These are phyloP conservation scores for Drosophila diplacantha DNA, from an alignment of 2,888 invertebrate genomes.

Conservation along the genomic window DNA sequence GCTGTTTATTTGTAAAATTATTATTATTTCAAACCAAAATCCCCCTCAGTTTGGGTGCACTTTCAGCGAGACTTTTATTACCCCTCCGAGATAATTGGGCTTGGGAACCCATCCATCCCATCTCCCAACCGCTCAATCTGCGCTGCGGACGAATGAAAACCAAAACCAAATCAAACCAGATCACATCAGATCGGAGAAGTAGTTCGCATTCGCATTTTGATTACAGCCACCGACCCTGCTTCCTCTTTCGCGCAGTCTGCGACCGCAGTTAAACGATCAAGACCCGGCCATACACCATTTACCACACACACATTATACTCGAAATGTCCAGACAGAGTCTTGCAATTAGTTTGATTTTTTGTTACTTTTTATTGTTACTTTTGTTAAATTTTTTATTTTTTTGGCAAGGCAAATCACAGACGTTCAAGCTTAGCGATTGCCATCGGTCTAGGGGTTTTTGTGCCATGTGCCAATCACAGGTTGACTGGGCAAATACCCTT, in stretches of 20 bases:
- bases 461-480: conserved; percentile 1
- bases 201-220: conserved; percentile 30
- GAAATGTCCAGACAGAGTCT: conserved; percentile 15
- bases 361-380: not conserved
- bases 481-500: conserved; percentile 4
- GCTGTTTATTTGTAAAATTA: not conserved
- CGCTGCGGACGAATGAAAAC: not conserved
- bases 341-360: conserved; percentile 22
- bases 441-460: conserved; percentile 13
- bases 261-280: conserved; percentile 27
- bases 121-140: not conserved
- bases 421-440: conserved; percentile 10
- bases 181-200: conserved; percentile 28
- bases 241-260: conserved; percentile 27
- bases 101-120: not conserved
- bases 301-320: not conserved
- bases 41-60: not conserved
- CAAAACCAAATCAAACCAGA: conserved; percentile 33
- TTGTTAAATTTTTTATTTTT: conserved; percentile 3
- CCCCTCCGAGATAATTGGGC: conserved; percentile 17
- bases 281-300: conserved; percentile 10
- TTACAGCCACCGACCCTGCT: conserved; percentile 11
- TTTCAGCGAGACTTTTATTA: not conserved
- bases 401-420: conserved; percentile 23
- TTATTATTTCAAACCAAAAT: not conserved